A percentile compares a stretch with the other conserved stretches of the same genome.
Evolutionary conservation across 2,888 invertebrate genomes (phyloP).

Genomic region (Ophioninae sp.): DNA sequence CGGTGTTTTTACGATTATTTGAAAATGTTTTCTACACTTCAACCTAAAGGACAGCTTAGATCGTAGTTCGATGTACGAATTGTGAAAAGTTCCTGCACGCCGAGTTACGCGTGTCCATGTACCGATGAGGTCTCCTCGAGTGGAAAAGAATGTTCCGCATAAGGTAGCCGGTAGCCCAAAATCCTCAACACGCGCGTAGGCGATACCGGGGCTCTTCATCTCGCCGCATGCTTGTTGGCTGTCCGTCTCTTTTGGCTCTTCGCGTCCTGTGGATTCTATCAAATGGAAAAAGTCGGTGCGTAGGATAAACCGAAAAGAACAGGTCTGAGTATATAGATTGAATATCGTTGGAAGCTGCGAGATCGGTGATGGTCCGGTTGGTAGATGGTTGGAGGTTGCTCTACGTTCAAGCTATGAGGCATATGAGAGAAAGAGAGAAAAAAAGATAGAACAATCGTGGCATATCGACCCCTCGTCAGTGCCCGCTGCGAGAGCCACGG

Average conservation of each 20-base stretch:
- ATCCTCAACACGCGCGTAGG: constrained; percentile 31
- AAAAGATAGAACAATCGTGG: constrained; percentile 18
- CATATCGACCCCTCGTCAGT: constrained; percentile 48
- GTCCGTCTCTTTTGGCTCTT: constrained; percentile 25
- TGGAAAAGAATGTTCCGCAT: constrained; percentile 29
- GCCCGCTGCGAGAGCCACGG: constrained; percentile 63
- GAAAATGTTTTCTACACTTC: too few species aligned
- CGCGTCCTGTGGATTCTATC: constrained; percentile 33
- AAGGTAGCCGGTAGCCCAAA: constrained; percentile 50
- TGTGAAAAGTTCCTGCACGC: not conserved
- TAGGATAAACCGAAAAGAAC: constrained; percentile 5
- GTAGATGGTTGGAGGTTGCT: not conserved
- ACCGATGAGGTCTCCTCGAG: not conserved
- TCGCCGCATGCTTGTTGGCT: constrained; percentile 47
- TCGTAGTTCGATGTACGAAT: not conserved
- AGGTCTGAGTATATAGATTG: not conserved
- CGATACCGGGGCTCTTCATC: constrained; percentile 46
- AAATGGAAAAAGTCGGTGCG: constrained; percentile 42
- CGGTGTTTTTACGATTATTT: too few species aligned
- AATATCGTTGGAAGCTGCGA: constrained; percentile 9
- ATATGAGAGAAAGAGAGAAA: not conserved
- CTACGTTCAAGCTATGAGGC: not conserved
- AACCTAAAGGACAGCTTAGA: too few species aligned
- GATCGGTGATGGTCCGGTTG: not conserved
- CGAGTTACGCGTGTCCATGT: constrained; percentile 1